These are phyloP conservation scores for Micronycteris hirsuta DNA, from an alignment of 2,113 vertebrate genomes.

Conservation along the genomic window DNA sequence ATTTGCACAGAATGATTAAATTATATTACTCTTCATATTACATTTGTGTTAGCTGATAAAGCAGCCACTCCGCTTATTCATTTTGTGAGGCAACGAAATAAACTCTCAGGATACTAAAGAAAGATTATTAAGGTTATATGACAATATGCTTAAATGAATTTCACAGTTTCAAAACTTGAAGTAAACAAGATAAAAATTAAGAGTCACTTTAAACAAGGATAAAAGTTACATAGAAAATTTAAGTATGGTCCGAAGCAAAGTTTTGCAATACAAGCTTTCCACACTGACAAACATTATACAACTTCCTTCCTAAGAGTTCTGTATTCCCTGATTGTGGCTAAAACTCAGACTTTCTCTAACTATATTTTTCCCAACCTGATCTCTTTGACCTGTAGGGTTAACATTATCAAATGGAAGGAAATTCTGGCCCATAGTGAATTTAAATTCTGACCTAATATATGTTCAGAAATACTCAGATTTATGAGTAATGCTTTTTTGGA, in stretches of 20 bases:
- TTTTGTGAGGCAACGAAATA: neutral
- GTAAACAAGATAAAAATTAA: slow-evolving; percentile 7
- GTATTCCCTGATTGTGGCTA: neutral
- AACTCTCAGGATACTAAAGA: neutral
- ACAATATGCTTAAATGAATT: neutral
- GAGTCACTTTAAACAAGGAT: neutral
- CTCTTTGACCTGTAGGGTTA: neutral
- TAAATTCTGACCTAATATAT: neutral
- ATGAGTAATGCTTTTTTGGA: neutral
- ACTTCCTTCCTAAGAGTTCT: neutral
- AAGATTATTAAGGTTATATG: neutral
- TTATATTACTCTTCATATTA: neutral
- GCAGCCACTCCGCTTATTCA: neutral
- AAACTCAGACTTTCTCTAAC: neutral
- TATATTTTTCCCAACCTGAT: neutral
- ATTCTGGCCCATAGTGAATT: neutral
- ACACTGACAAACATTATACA: neutral
- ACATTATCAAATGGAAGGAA: neutral
- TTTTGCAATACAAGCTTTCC: neutral
- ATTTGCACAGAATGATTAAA: neutral
- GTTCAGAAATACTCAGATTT: neutral
- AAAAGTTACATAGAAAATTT: neutral
- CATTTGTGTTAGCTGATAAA: neutral
- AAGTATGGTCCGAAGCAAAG: neutral
- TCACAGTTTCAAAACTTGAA: neutral